A percentile compares a stretch with the other conserved stretches of the same genome.
Evolutionary conservation across 2,113 vertebrate species (phyloP).

Genomic region (Kryptolebias marmoratus): DNA sequence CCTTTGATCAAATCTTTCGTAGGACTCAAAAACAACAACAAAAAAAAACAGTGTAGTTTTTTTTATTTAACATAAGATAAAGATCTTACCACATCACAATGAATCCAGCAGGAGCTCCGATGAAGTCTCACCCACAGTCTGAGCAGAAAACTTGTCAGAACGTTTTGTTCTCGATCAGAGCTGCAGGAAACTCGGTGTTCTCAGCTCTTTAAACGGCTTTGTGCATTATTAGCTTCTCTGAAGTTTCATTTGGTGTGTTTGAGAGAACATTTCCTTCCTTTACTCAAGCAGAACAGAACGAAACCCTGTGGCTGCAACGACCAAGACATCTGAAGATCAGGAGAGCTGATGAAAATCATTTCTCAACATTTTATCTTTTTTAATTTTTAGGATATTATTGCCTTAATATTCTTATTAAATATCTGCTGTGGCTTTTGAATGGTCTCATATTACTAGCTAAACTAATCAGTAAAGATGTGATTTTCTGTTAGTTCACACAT

Average conservation of each 20-base stretch:
- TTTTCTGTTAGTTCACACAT: no score
- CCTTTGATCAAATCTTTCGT: not conserved
- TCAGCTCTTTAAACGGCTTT: constrained; percentile 12
- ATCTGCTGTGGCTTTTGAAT: no score
- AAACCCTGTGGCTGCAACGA: not conserved
- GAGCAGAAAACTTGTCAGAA: constrained; percentile 11
- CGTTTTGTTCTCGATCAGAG: constrained; percentile 17
- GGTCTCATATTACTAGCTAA: no score
- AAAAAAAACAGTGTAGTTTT: not conserved
- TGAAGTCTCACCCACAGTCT: not conserved
- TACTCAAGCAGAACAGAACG: constrained; percentile 8
- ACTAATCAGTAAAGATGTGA: no score
- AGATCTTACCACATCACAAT: not conserved
- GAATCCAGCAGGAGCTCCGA: not conserved
- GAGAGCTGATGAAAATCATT: not conserved
- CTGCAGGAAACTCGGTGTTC: constrained; percentile 1
- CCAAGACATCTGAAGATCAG: not conserved
- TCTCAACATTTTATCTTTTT: not conserved
- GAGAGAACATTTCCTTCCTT: constrained; percentile 16
- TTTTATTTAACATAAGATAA: not conserved
- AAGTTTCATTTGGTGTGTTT: constrained; percentile 10
- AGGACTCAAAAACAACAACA: not conserved
- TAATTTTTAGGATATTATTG: not conserved
- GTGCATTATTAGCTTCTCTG: constrained; percentile 8
- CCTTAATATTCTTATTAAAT: not conserved